Percentiles rank a stretch among this genome's conserved stretches.
Evolutionary conservation across 2,888 invertebrate genomes (phyloP).

Genomic region (Rhingia rostrata): DNA sequence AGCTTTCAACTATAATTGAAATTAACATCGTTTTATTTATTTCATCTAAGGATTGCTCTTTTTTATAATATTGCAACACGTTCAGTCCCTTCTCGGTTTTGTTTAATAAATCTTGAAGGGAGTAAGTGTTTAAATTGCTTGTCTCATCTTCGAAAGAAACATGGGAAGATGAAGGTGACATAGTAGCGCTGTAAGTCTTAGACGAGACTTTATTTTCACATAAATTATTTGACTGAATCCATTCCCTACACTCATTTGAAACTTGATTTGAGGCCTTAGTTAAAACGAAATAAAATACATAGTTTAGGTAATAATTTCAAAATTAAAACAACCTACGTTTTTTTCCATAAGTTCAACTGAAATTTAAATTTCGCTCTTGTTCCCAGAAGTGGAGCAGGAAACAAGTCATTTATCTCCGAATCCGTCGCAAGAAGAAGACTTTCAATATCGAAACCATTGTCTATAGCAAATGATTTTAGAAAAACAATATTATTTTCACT

Average conservation of each 20-base stretch:
- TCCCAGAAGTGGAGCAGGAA: constrained; percentile 26
- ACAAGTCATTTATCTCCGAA: constrained; percentile 25
- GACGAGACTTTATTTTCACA: neutral
- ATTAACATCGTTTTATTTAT: constrained; percentile 14
- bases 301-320: neutral
- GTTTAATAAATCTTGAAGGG: constrained; percentile 20
- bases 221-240: constrained; percentile 4
- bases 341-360: constrained; percentile 24
- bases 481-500: neutral
- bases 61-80: constrained; percentile 13
- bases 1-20: constrained; percentile 52
- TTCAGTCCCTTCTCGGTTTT: constrained; percentile 30
- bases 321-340: constrained; percentile 12
- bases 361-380: constrained; percentile 30
- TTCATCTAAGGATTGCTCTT: constrained; percentile 6
- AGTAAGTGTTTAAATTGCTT: neutral
- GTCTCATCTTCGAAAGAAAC: neutral
- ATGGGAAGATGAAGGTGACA: neutral
- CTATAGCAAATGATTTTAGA: neutral
- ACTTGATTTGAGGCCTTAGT: neutral
- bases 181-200: neutral
- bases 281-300: neutral
- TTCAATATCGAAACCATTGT: constrained; percentile 21
- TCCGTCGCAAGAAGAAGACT: constrained; percentile 33
- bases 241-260: constrained; percentile 20